Percentiles rank a stretch among this genome's conserved stretches.
These are phyloP conservation scores for Craniophora ligustri DNA, from an alignment of 2,888 invertebrate genomes.

Conservation along the genomic window DNA sequence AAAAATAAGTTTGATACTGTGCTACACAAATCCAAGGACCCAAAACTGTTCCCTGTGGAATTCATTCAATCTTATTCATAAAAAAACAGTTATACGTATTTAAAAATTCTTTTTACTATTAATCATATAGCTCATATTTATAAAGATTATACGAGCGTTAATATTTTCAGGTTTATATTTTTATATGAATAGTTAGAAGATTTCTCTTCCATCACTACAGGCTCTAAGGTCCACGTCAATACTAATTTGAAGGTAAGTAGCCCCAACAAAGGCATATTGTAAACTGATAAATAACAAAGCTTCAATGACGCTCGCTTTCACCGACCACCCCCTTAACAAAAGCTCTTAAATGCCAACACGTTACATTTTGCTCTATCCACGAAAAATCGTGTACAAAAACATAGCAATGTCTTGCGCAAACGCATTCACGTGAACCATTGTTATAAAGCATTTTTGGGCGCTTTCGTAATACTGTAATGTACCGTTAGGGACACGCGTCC, in stretches of 20 bases:
- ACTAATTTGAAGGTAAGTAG: conserved; percentile 41
- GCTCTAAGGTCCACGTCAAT: conserved; percentile 15
- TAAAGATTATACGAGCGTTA: background rate
- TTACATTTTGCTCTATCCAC: conserved; percentile 72
- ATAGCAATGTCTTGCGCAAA: conserved; percentile 80
- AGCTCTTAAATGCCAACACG: conserved; percentile 67
- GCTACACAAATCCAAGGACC: background rate
- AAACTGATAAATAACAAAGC: conserved; percentile 54
- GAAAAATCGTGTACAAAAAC: conserved; percentile 81
- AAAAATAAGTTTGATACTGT: background rate
- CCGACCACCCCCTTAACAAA: conserved; percentile 80
- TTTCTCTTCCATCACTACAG: background rate
- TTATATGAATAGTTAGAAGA: background rate
- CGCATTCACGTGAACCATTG: conserved; percentile 78
- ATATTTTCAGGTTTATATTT: background rate
- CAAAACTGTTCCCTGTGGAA: conserved; percentile 29
- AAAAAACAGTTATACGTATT: too few species aligned
- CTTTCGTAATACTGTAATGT: conserved; percentile 74
- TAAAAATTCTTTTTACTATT: too few species aligned
- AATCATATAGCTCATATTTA: too few species aligned
- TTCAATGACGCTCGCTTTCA: conserved; percentile 73
- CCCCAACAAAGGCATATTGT: conserved; percentile 46
- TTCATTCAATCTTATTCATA: too few species aligned
- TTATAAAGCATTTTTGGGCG: conserved; percentile 71
- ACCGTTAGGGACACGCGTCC: conserved; percentile 80